phyloP scores from a whole-genome alignment of 1,140 invertebrate species.

The Caerostris darwini region DNA sequence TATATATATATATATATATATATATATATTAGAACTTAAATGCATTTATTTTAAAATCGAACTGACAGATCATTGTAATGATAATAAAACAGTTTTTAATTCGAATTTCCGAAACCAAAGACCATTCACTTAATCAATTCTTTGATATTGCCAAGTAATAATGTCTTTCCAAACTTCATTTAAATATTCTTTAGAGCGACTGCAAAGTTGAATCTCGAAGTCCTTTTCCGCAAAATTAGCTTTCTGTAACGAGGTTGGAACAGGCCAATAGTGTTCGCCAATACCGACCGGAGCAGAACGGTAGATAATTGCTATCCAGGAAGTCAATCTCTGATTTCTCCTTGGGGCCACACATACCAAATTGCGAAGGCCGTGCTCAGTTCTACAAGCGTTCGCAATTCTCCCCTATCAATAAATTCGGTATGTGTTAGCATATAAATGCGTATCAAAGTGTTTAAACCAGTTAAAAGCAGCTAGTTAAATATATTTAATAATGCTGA shows the following conservation, averaged over 20 bases:
- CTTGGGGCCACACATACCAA: background rate
- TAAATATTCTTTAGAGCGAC: conserved; percentile 14
- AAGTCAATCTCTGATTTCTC: conserved; percentile 1
- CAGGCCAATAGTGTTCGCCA: background rate
- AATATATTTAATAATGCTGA: background rate
- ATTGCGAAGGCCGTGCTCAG: background rate
- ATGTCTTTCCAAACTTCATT: background rate
- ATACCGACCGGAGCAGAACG: background rate
- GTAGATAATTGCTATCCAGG: background rate
- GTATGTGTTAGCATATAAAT: background rate
- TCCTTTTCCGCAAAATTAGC: conserved; percentile 4
- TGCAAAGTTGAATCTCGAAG: background rate
- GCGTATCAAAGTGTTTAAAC: conserved; percentile 10
- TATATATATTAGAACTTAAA: no score
- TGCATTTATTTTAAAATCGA: no score
- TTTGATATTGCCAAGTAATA: background rate
- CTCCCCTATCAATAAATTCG: background rate
- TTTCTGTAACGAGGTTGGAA: background rate
- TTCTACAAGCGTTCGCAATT: conserved; percentile 7
- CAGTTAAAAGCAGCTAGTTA: conserved; percentile 1
- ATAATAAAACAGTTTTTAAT: no score
- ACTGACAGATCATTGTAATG: no score
- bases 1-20: no score
- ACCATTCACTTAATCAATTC: no score
- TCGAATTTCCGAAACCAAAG: no score